Evolutionary conservation across 2,888 invertebrate genomes (phyloP).

Genomic region (Nomada hirtipes): DNA sequence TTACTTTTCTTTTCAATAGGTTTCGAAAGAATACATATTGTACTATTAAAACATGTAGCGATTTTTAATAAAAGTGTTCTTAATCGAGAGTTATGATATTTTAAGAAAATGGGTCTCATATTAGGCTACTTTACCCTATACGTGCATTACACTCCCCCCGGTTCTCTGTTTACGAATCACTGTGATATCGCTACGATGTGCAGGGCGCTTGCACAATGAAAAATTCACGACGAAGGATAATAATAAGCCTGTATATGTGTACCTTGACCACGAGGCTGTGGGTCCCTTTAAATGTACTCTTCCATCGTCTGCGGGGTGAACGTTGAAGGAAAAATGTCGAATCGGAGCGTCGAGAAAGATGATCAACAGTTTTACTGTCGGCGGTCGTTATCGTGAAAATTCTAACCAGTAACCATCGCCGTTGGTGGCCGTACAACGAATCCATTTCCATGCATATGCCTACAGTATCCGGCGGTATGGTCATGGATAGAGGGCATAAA

Average conservation of each 20-base stretch:
- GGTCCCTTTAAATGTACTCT: not conserved
- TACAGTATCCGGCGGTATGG: not conserved
- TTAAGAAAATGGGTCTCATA: too few relatives aligned
- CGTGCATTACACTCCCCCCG: not conserved
- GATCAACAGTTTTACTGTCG: not conserved
- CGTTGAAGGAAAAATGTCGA: not conserved
- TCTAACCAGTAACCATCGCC: not conserved
- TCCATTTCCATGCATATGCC: conserved; percentile 28
- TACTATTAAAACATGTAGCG: too few relatives aligned
- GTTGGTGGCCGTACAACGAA: conserved; percentile 11
- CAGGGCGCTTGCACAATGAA: not conserved
- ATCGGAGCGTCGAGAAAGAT: not conserved
- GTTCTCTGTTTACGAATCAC: not conserved
- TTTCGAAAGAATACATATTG: too few relatives aligned
- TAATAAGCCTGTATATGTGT: not conserved
- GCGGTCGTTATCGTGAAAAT: conserved; percentile 19
- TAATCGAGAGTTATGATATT: too few relatives aligned
- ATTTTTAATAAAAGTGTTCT: too few relatives aligned
- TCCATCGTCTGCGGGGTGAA: not conserved
- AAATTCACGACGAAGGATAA: not conserved
- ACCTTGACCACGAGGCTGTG: not conserved
- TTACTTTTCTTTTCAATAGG: too few relatives aligned
- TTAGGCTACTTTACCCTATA: too few relatives aligned
- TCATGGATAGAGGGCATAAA: conserved; percentile 20
- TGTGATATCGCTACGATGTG: not conserved